Evolutionary conservation across 2,113 vertebrate genomes (phyloP).

Genomic region (Colossoma macropomum): DNA sequence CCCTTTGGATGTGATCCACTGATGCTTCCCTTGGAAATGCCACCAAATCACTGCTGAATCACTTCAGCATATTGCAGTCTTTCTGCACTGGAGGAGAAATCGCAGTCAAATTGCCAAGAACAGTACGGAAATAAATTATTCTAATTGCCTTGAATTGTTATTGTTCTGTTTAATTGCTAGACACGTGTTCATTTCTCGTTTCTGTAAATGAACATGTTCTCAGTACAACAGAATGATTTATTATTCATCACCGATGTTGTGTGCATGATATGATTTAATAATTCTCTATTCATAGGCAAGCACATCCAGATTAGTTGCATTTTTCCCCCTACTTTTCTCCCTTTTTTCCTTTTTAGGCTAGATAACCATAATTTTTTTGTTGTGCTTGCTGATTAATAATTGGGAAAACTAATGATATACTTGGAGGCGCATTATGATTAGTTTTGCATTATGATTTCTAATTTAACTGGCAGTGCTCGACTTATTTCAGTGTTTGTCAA

Average conservation of each 20-base stretch:
- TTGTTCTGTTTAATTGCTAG: constrained; percentile 17
- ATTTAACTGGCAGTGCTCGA: neutral
- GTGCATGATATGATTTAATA: constrained; percentile 13
- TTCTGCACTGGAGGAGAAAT: neutral
- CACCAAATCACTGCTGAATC: neutral
- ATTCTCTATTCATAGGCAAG: neutral
- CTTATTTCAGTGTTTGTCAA: neutral
- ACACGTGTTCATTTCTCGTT: neutral
- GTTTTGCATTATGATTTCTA: neutral
- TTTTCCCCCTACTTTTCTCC: neutral
- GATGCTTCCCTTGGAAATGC: neutral
- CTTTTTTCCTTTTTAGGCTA: neutral
- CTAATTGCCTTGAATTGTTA: neutral
- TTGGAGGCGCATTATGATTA: neutral
- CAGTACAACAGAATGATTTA: neutral
- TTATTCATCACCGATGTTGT: constrained; percentile 13
- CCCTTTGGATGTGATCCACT: neutral
- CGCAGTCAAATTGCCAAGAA: neutral
- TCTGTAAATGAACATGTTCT: constrained; percentile 8
- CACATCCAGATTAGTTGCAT: neutral
- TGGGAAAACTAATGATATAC: neutral
- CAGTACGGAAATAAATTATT: neutral
- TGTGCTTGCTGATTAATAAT: neutral
- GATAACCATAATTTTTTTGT: neutral
- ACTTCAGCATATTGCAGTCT: neutral